Base-by-base conservation (phyloP, 1,140 invertebrate genomes). In the Hirudo medicinalis region DNA sequence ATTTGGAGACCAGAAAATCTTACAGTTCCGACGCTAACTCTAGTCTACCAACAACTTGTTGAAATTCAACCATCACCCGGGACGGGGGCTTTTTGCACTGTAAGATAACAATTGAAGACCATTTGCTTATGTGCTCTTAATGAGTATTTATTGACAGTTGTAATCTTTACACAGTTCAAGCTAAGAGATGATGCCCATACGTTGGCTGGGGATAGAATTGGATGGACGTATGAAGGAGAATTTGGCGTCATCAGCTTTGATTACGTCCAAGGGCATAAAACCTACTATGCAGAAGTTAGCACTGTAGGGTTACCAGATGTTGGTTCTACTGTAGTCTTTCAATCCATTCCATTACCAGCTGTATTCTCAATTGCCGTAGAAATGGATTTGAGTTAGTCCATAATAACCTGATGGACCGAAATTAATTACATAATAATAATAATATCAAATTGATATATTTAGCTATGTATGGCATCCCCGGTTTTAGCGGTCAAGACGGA, bases 341-440 rank as follows among this genome's bases (percentile, higher is more conserved):
- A 70, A 32, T 40, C 49, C 67, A 70, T 73, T 20, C 68, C 69
- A 32, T 25, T 73, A 15, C 72, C 72, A 25, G 40, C 54, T 54
- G 27, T 57, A 0, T 73, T 73, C 32, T 73, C 72, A 11, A 53
- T 70, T 19, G 72, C 72, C 5, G 72, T 73, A 27, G 60, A 73
- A 55, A 70, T 73, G 29, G 68, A 73, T 70, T 67, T 53, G n/a
- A 70, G 72, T 73, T 43, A 73, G 72, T 57, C 22, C 4, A 63
- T 32, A 63, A 63, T 49, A 63, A 25, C 19, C 17, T n/a, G 29
- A 63, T 25, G 19, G 29, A 63, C 11, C 22, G 15, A 25, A 25
- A 25, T 63, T n/a, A 15, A 15, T 63, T 63, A 63, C 19, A 6
- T 63, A 22, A 63, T 22, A 60, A 60, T 22, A 6, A 60, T 63